These are phyloP conservation scores for Odocoileus virginianus DNA, from an alignment of 2,113 vertebrate genomes.

Conservation along the genomic window DNA sequence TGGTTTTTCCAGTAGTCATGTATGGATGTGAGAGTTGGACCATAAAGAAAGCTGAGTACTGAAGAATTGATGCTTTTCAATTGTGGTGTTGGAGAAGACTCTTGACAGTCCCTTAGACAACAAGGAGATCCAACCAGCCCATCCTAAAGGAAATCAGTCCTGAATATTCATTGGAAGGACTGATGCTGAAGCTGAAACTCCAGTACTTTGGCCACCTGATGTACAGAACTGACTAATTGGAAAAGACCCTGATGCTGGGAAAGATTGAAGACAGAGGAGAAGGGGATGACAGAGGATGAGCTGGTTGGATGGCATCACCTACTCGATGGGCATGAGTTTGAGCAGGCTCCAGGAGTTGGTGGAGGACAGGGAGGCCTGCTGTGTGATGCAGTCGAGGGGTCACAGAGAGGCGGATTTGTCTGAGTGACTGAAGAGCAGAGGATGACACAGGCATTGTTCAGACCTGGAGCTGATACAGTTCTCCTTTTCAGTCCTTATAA, in stretches of 20 bases:
- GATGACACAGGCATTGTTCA: not conserved
- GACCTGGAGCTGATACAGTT: not conserved
- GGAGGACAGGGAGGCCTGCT: not conserved
- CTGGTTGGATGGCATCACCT: not conserved
- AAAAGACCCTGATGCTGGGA: not conserved
- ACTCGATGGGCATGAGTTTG: accelerated
- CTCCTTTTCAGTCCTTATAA: not conserved
- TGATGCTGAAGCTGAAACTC: not conserved
- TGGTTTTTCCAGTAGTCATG: not conserved
- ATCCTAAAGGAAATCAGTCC: not conserved
- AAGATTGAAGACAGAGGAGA: not conserved
- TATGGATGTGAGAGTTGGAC: not conserved
- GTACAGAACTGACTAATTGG: not conserved
- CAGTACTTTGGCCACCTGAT: not conserved
- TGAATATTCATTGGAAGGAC: not conserved
- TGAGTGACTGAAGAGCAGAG: not conserved
- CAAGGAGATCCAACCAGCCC: not conserved
- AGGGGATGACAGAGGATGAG: not conserved
- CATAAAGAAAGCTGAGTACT: not conserved
- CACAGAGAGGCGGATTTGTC: not conserved
- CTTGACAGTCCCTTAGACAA: not conserved
- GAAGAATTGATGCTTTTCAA: not conserved
- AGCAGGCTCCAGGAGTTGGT: not conserved
- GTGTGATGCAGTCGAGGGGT: not conserved
- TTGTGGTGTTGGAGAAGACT: not conserved